Evolutionary conservation across 2,888 invertebrate genomes (phyloP).

Genomic region (Gari tellinella): DNA sequence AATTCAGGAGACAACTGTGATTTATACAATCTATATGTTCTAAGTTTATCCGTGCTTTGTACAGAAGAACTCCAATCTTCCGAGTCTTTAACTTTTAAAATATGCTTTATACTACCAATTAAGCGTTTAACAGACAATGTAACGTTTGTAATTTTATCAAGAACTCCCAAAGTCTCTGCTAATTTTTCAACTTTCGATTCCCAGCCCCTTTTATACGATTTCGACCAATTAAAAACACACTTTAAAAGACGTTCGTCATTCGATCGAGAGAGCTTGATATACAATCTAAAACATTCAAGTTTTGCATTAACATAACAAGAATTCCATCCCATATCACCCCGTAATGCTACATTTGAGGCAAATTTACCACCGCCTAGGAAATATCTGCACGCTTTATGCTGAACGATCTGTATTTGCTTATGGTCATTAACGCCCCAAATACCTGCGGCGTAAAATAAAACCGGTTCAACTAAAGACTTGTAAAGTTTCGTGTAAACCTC

Average conservation of each 20-base stretch:
- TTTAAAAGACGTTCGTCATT: conserved; percentile 2
- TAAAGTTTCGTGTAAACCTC: conserved; percentile 3
- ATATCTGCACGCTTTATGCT: not conserved
- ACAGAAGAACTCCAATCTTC: conserved; percentile 1
- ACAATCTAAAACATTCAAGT: conserved; percentile 2
- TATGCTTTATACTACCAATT: not conserved
- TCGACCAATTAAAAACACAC: conserved; percentile 3
- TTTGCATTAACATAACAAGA: not conserved
- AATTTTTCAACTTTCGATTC: conserved; percentile 2
- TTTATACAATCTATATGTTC: not conserved
- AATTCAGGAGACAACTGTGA: too few species aligned
- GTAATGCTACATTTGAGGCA: not conserved
- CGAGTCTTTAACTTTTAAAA: conserved; percentile 4
- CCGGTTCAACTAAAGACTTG: conserved; percentile 1
- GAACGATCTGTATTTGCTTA: conserved; percentile 1
- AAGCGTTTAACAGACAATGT: not conserved
- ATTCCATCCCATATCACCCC: conserved; percentile 6
- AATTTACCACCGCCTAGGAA: too few species aligned
- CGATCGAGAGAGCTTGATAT: not conserved
- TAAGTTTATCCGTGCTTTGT: not conserved
- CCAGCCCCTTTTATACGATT: conserved; percentile 1
- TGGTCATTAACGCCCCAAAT: conserved; percentile 1
- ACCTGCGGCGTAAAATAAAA: conserved; percentile 3
- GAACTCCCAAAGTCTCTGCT: not conserved
- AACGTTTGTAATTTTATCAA: not conserved